Base-by-base conservation (phyloP, 64 coral and sea anemone species). In the Montipora cactus region DNA sequence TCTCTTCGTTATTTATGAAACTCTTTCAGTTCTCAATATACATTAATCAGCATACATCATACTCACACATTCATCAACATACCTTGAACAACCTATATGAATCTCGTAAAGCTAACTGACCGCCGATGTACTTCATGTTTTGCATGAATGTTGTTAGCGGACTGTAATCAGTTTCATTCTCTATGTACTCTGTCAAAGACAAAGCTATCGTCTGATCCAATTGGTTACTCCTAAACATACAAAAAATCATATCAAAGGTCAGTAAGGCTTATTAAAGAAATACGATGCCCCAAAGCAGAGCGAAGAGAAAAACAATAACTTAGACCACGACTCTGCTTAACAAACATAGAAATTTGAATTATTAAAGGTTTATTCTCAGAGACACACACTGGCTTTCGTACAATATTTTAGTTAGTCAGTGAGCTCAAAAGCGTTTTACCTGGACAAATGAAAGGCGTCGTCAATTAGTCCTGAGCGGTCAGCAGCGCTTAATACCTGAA, bases 401-500 rank as follows among this genome's bases (percentile, higher is more conserved):
- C 64, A 68, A 18, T 68, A 5, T 5, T 18, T 18, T 5, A 68
- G 16, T 68, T 68, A 1, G 12, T 68, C 4, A 68, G 18, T 68
- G 64, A 68, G 50, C 77, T 28, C 4, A 13, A 44, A 57, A 57
- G 53, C 53, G 11, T 4, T n/a, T 83, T 93, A 96, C 95, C 95
- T 96, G 71, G 95, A 87, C 11, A 96, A 78, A 74, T 76, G 81
- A 78, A 96, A 96, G 45, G 80, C 75, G 74, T 96, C 95, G 79
- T 96, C 91, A 52, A 96, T 81, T 14, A 96, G 75, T 28, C 91
- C 95, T 4, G 95, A 92, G 71, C 95, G 76, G 49, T 96, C 95
- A 80, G 95, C 91, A 3, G 95, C 47, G 55, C 87, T 90, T 7
- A 96, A 66, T 77, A 20, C 84, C 90, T 96, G 12, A 74, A 49